Evolutionary conservation across 2,888 invertebrate species (phyloP).

Genomic region (Lepidochrysops patricia): DNA sequence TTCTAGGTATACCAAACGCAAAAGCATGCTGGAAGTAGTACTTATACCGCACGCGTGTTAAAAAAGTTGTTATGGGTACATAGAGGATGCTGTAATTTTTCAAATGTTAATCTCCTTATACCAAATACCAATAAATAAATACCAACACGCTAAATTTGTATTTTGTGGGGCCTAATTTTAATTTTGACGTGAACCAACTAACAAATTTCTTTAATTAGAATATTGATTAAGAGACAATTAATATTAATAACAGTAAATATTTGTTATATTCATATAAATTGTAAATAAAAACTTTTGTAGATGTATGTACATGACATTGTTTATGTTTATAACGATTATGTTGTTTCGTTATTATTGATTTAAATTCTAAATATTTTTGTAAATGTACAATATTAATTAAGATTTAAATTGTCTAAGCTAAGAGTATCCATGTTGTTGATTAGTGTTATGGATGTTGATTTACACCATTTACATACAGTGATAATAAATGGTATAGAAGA

Average conservation of each 20-base stretch:
- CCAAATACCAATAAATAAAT: no score
- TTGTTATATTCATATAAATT: conserved; percentile 45
- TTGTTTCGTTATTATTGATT: conserved; percentile 38
- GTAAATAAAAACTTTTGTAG: conserved; percentile 47
- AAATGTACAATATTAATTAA: conserved; percentile 49
- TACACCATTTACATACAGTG: conserved; percentile 70
- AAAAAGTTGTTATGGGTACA: no score
- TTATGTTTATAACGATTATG: conserved; percentile 53
- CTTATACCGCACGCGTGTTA: no score
- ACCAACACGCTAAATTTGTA: no score
- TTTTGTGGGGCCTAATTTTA: background rate
- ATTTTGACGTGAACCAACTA: background rate
- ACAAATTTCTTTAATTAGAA: background rate
- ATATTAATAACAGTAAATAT: conserved; percentile 38
- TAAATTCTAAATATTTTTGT: conserved; percentile 41
- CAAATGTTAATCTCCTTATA: no score
- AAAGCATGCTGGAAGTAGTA: no score
- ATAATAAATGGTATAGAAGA: conserved; percentile 63
- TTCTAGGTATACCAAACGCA: no score
- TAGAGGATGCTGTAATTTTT: no score
- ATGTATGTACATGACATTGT: conserved; percentile 58
- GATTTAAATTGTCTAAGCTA: conserved; percentile 54
- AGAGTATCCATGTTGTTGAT: conserved; percentile 72
- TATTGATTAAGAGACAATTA: conserved; percentile 23
- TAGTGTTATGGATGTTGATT: conserved; percentile 73